Evolutionary conservation across 2,797 vertebrate species (phyloP).

Genomic region (Leptoclinus maculatus): DNA sequence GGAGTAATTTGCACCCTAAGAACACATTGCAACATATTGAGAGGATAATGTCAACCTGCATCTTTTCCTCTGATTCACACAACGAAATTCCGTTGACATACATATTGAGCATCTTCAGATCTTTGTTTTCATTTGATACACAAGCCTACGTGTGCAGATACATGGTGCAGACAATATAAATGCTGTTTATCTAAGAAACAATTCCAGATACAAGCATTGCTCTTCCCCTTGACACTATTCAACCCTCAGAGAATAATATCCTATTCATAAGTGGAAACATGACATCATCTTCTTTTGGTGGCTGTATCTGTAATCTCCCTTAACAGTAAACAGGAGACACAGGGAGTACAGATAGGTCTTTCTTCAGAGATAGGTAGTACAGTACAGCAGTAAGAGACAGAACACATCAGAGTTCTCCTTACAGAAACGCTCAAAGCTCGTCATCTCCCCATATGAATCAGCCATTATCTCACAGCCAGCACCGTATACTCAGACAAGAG

Average conservation of each 20-base stretch:
- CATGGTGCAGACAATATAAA: conserved; percentile 25
- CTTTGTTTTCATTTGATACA: conserved; percentile 4
- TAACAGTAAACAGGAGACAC: conserved; percentile 53
- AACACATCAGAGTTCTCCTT: conserved; percentile 46
- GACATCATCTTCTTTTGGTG: conserved; percentile 59
- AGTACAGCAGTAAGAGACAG: conserved; percentile 41
- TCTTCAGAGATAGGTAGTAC: conserved; percentile 36
- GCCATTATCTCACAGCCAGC: conserved; percentile 62
- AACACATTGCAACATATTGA: conserved; percentile 19
- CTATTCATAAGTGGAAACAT: conserved; percentile 41
- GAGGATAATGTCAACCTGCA: conserved; percentile 11
- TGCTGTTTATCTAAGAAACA: conserved; percentile 28
- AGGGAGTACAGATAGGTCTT: conserved; percentile 28
- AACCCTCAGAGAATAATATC: conserved; percentile 39
- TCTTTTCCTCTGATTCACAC: conserved; percentile 16
- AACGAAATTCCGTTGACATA: neutral
- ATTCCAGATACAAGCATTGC: conserved; percentile 12
- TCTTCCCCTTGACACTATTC: conserved; percentile 8
- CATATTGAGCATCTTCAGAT: conserved; percentile 10
- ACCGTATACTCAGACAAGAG: conserved; percentile 59
- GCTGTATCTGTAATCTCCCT: conserved; percentile 53
- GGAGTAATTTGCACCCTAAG: conserved; percentile 16
- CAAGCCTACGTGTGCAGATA: conserved; percentile 18
- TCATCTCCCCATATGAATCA: conserved; percentile 66
- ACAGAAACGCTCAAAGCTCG: conserved; percentile 53